phyloP scores from a whole-genome alignment of 2,113 vertebrate species.

The Tetraodon nigroviridis region DNA sequence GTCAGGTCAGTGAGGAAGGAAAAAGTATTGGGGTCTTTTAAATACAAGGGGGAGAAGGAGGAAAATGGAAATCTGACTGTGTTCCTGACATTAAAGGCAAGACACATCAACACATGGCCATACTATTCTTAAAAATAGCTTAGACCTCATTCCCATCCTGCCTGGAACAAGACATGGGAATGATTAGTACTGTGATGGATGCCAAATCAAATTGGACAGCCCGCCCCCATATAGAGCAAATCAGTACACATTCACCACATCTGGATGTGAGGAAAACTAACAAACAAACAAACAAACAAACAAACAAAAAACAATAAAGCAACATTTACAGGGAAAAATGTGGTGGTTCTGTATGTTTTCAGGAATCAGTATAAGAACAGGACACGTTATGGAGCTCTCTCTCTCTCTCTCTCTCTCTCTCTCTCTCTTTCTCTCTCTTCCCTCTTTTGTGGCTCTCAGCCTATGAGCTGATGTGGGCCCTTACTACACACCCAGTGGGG shows the following conservation, averaged over 20 bases:
- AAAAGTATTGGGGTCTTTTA: constrained; percentile 64
- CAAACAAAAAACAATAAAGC: constrained; percentile 28
- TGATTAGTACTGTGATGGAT: constrained; percentile 48
- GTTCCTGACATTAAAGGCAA: constrained; percentile 51
- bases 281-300: no score
- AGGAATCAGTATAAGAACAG: constrained; percentile 36
- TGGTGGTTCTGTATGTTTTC: constrained; percentile 12
- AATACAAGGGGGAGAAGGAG: constrained; percentile 34
- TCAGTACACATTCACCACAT: constrained; percentile 60
- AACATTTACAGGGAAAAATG: constrained; percentile 49
- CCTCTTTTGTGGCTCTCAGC: constrained; percentile 60
- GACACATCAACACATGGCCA: constrained; percentile 42
- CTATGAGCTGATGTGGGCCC: constrained; percentile 71
- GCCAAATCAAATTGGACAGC: constrained; percentile 60
- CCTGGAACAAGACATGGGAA: constrained; percentile 45
- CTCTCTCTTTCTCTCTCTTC: constrained; percentile 48
- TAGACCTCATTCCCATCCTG: constrained; percentile 19
- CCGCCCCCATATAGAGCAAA: constrained; percentile 35
- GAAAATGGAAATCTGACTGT: constrained; percentile 51
- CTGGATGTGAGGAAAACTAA: constrained; percentile 39
- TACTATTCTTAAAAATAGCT: constrained; percentile 42
- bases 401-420: constrained; percentile 15
- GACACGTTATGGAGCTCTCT: constrained; percentile 11
- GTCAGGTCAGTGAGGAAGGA: constrained; percentile 42
- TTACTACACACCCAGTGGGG: constrained; percentile 71